Evolutionary conservation across 2,113 vertebrate genomes (phyloP).

Genomic region (human (Homo sapiens)): DNA sequence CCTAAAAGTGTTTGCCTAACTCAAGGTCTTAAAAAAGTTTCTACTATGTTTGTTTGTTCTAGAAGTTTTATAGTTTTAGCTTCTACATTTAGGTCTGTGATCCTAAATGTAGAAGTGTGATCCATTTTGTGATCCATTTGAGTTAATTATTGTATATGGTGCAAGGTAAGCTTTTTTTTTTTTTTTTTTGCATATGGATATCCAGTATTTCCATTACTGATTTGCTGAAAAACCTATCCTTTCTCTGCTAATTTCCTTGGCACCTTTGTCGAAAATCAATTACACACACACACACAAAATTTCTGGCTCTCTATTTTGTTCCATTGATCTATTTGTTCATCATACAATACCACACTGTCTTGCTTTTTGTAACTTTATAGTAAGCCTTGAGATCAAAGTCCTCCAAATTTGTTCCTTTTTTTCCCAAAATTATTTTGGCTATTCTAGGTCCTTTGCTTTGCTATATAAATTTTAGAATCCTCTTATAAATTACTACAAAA

Average conservation of each 20-base stretch:
- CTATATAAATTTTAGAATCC: not conserved
- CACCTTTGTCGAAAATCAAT: not conserved
- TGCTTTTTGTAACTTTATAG: constrained; percentile 26
- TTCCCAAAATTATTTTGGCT: not conserved
- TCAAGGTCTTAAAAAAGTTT: not conserved
- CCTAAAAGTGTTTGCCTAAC: not conserved
- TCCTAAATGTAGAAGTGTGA: not conserved
- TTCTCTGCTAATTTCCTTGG: not conserved
- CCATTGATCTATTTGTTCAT: not conserved
- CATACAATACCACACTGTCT: not conserved
- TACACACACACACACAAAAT: not conserved
- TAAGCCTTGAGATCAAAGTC: not conserved
- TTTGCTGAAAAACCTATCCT: not conserved
- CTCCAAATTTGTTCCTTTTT: not conserved
- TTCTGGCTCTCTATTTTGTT: not conserved
- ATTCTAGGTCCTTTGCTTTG: not conserved
- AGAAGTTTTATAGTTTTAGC: not conserved
- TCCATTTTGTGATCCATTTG: not conserved
- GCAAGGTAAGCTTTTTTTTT: not conserved
- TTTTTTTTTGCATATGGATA: not conserved
- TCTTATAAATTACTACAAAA: not conserved
- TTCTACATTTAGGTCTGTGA: not conserved
- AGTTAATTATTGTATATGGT: not conserved
- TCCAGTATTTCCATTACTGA: not conserved
- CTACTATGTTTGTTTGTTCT: not conserved